A percentile compares a stretch with the other conserved stretches of the same genome.
Conservation (phyloP, 2,113 vertebrate genomes). For the Fulica atra region DNA sequence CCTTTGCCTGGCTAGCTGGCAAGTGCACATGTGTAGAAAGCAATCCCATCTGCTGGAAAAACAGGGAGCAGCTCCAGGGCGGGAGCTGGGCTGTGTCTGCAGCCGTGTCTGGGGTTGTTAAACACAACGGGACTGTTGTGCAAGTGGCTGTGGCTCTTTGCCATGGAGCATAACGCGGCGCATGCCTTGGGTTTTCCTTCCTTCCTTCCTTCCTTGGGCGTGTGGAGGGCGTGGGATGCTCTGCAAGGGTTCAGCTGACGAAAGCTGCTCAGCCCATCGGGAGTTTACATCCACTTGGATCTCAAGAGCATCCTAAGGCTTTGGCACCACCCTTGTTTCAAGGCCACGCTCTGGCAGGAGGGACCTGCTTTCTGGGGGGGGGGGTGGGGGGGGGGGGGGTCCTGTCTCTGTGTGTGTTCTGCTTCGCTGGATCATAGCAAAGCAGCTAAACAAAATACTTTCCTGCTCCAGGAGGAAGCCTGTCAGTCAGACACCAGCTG, state of each 20-base stretch:
- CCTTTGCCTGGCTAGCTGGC: not conserved
- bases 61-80: not conserved
- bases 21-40: not conserved
- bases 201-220: not conserved
- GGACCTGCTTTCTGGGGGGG: too few relatives aligned
- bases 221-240: not conserved
- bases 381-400: too few relatives aligned
- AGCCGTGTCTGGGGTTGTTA: not conserved
- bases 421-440: not conserved
- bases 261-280: not conserved
- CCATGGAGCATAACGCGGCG: not conserved
- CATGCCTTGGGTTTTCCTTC: not conserved
- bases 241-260: not conserved
- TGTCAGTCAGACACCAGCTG: not conserved
- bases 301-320: not conserved
- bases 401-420: not conserved
- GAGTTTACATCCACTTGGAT: not conserved
- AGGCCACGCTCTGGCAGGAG: too few relatives aligned
- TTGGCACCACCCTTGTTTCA: too few relatives aligned
- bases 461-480: not conserved
- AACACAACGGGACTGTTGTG: not conserved
- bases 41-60: not conserved
- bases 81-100: not conserved
- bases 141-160: not conserved
- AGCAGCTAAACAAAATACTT: not conserved